Conservation (phyloP, 2,113 vertebrate species). For the Paedocypris sp. region DNA sequence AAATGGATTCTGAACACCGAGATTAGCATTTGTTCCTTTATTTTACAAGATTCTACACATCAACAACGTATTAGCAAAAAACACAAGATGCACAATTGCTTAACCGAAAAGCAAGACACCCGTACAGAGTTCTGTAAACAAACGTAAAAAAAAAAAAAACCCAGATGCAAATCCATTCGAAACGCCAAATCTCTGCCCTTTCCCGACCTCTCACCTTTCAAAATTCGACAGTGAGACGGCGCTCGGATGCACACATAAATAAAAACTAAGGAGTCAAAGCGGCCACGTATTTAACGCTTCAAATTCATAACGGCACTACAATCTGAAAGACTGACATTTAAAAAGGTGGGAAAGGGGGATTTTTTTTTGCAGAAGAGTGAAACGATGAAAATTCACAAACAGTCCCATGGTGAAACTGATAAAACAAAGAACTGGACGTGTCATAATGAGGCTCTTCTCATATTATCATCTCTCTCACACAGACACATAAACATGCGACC, state of each 20-base stretch:
- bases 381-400: background rate
- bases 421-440: background rate
- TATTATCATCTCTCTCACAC: background rate
- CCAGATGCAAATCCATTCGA: background rate
- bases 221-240: background rate
- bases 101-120: background rate
- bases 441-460: slow-evolving; percentile 5
- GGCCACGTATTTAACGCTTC: background rate
- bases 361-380: background rate
- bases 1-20: no score
- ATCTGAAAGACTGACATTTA: background rate
- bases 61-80: slow-evolving; percentile 6
- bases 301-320: background rate
- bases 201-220: background rate
- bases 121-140: slow-evolving; percentile 6
- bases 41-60: slow-evolving; percentile 19
- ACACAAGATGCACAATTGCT: background rate
- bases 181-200: background rate
- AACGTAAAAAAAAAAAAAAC: background rate
- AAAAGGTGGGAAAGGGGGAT: slow-evolving; percentile 6
- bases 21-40: slow-evolving; percentile 10
- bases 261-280: background rate
- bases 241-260: slow-evolving; percentile 4
- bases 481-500: slow-evolving; percentile 1
- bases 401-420: background rate